Evolutionary conservation across 2,888 invertebrate genomes (phyloP).

Genomic region (Cephus rjabovi): DNA sequence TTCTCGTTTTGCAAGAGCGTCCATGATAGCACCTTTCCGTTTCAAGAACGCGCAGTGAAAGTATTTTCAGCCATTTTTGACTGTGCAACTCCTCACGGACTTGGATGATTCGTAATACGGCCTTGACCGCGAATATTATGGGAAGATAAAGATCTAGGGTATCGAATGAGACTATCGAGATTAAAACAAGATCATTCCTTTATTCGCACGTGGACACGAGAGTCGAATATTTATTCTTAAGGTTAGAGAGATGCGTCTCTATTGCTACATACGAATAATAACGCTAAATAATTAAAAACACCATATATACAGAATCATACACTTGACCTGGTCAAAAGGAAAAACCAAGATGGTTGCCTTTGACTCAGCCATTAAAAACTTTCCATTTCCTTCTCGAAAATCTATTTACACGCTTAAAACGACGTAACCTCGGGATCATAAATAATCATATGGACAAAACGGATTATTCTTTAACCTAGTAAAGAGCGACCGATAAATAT

Average conservation of each 20-base stretch:
- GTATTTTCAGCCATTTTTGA: not conserved
- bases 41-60: constrained; percentile 1
- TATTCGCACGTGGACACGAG: constrained; percentile 32
- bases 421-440: not conserved
- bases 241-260: not conserved
- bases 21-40: not conserved
- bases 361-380: not conserved
- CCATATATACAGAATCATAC: constrained; percentile 48
- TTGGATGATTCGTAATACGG: not conserved
- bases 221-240: constrained; percentile 1
- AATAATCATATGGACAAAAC: not conserved
- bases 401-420: constrained; percentile 20
- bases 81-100: not conserved
- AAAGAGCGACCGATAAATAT: not conserved
- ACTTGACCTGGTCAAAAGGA: constrained; percentile 22
- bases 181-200: constrained; percentile 42
- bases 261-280: constrained; percentile 1
- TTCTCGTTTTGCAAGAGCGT: constrained; percentile 16
- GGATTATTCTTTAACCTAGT: not conserved
- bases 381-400: constrained; percentile 21
- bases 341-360: not conserved
- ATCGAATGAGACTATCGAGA: constrained; percentile 6
- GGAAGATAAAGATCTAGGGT: not conserved
- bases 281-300: constrained; percentile 20
- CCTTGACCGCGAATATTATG: not conserved